Conservation (phyloP, 2,888 invertebrate species). For the Empis livida region DNA sequence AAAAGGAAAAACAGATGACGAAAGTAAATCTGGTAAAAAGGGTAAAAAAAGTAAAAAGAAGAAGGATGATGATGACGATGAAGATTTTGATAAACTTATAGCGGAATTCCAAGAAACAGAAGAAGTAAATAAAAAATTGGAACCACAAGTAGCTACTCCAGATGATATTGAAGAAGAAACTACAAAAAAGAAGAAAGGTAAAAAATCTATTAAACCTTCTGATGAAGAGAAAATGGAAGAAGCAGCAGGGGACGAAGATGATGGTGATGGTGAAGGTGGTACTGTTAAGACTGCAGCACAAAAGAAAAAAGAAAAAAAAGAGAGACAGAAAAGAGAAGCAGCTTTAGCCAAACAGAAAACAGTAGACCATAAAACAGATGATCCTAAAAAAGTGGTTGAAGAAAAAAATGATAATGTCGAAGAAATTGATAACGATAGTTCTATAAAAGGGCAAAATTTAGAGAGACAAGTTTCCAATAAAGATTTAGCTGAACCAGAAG, state of each 20-base stretch:
- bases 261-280: constrained; percentile 42
- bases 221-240: constrained; percentile 12
- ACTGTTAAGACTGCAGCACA: constrained; percentile 72
- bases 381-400: constrained; percentile 19
- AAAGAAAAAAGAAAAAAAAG: constrained; percentile 82
- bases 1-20: constrained; percentile 29
- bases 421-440: constrained; percentile 8
- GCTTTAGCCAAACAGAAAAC: constrained; percentile 34
- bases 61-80: constrained; percentile 57
- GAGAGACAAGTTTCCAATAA: constrained; percentile 50
- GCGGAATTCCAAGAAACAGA: constrained; percentile 68
- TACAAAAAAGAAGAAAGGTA: constrained; percentile 22
- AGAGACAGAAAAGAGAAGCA: constrained; percentile 60
- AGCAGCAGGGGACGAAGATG: constrained; percentile 30
- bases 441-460: constrained; percentile 12
- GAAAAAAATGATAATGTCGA: constrained; percentile 38
- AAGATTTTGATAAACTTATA: constrained; percentile 68
- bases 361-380: constrained; percentile 32
- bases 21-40: constrained; percentile 46
- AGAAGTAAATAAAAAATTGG: constrained; percentile 52
- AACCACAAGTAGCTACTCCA: constrained; percentile 26
- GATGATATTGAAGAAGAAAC: constrained; percentile 32
- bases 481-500: constrained; percentile 27
- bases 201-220: constrained; percentile 12
- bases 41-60: constrained; percentile 60